Evolutionary conservation across 2,888 invertebrate genomes (phyloP).

Genomic region (Abrostola tripartita): DNA sequence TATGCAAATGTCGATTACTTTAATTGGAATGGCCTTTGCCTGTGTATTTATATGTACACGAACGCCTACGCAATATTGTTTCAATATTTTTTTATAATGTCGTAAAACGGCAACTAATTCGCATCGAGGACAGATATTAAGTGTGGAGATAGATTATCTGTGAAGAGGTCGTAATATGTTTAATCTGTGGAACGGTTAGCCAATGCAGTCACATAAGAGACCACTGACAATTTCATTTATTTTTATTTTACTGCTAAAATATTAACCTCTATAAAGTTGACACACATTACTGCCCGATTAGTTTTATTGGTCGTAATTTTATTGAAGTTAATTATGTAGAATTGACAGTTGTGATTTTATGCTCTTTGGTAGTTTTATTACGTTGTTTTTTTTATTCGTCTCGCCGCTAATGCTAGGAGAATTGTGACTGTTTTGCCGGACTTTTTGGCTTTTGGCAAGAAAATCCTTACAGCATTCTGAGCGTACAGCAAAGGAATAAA

Average conservation of each 20-base stretch:
- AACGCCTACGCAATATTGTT: conserved; percentile 55
- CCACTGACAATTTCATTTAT: background rate
- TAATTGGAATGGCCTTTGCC: conserved; percentile 73
- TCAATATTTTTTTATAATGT: conserved; percentile 51
- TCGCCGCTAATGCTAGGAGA: too few relatives aligned
- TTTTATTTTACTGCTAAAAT: background rate
- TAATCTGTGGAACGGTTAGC: conserved; percentile 40
- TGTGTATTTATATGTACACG: conserved; percentile 48
- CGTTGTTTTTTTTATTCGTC: too few relatives aligned
- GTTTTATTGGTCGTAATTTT: conserved; percentile 2
- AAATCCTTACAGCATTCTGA: too few relatives aligned
- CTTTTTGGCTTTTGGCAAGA: too few relatives aligned
- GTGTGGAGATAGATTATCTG: conserved; percentile 42
- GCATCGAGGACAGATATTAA: conserved; percentile 55
- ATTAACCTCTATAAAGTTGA: background rate
- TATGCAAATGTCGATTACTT: conserved; percentile 72
- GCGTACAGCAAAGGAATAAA: too few relatives aligned
- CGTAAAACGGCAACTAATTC: conserved; percentile 53
- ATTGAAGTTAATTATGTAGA: background rate
- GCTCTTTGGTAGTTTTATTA: too few relatives aligned
- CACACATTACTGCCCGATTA: background rate
- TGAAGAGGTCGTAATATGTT: conserved; percentile 50
- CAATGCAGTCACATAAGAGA: conserved; percentile 23
- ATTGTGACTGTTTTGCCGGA: too few relatives aligned
- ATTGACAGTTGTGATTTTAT: too few relatives aligned